Conservation (phyloP, 1,140 invertebrate genomes). For the Achatina immaculata region DNA sequence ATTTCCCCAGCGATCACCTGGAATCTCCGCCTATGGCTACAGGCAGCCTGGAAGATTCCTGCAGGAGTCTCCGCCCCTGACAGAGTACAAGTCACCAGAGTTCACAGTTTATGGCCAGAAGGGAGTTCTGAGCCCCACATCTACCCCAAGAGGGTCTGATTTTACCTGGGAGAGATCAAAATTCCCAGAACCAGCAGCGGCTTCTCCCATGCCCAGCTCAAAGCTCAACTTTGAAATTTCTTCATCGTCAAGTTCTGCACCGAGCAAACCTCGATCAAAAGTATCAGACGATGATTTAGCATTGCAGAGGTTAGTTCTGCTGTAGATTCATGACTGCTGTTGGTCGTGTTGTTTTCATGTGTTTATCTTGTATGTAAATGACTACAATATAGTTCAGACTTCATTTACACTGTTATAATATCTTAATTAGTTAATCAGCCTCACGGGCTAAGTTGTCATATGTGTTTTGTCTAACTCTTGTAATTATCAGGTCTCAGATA, state of each 20-base stretch:
- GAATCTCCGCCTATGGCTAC: constrained; percentile 21
- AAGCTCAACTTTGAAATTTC: constrained; percentile 28
- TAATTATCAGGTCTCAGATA: no score
- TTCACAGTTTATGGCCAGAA: constrained; percentile 35
- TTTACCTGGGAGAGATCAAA: constrained; percentile 2
- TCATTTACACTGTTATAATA: no score
- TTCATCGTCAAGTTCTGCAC: constrained; percentile 21
- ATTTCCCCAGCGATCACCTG: constrained; percentile 48
- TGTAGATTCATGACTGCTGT: no score
- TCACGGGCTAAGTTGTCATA: no score
- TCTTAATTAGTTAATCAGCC: no score
- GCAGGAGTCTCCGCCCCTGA: not conserved
- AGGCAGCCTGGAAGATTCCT: constrained; percentile 34
- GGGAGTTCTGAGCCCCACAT: constrained; percentile 8
- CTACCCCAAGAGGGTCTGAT: not conserved
- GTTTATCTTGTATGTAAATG: no score
- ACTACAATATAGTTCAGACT: no score
- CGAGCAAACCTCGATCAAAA: constrained; percentile 42
- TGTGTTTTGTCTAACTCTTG: no score
- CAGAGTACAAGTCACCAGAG: constrained; percentile 30
- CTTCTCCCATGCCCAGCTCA: not conserved
- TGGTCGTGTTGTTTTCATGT: no score
- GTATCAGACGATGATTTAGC: constrained; percentile 60
- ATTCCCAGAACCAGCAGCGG: not conserved
- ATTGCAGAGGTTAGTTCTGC: constrained; percentile 47